phyloP scores from a whole-genome alignment of 2,797 vertebrate species.

The Pristis pectinata region DNA sequence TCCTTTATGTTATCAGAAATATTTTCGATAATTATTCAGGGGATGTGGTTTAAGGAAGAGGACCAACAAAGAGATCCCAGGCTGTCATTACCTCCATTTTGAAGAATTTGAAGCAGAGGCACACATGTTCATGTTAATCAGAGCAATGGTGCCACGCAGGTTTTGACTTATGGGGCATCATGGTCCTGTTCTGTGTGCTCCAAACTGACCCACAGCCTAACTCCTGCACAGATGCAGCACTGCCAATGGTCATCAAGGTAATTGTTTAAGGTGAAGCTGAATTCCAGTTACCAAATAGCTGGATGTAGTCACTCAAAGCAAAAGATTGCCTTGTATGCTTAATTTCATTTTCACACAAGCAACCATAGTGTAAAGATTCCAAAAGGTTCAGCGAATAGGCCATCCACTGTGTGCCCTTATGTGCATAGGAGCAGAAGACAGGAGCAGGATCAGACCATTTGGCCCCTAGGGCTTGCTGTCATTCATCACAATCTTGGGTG shows the following conservation, averaged over 20 bases:
- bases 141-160: neutral
- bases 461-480: too few species aligned
- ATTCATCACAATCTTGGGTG: too few species aligned
- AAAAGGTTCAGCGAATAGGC: neutral
- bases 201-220: neutral
- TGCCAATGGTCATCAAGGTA: neutral
- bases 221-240: neutral
- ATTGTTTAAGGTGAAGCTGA: neutral
- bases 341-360: neutral
- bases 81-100: neutral
- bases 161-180: neutral
- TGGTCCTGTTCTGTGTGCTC: neutral
- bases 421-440: too few species aligned
- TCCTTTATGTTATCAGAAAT: neutral
- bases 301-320: neutral
- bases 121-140: neutral
- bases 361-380: neutral
- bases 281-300: neutral
- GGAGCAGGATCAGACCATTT: too few species aligned
- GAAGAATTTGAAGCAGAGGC: neutral
- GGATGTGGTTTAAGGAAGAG: neutral
- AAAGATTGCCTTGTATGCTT: constrained; percentile 1
- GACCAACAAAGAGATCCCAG: neutral
- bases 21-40: neutral
- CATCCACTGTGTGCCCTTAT: too few species aligned